Conservation (phyloP, 2,888 invertebrate genomes). For the Periphyllus acericola region DNA sequence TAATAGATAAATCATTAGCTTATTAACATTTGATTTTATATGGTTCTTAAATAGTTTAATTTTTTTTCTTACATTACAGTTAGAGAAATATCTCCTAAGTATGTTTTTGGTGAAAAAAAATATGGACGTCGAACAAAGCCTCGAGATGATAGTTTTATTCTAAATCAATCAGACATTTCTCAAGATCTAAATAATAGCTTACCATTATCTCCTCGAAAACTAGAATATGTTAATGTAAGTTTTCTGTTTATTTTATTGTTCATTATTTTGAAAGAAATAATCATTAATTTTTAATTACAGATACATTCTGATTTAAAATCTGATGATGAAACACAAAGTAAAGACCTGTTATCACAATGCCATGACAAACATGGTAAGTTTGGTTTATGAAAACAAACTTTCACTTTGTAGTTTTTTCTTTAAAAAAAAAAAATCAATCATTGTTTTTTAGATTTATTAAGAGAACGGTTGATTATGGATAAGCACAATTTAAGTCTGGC, state of each 20-base stretch:
- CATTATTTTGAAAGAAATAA: background rate
- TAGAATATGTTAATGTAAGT: slow-evolving; percentile 43
- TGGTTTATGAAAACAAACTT: background rate
- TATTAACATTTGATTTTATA: slow-evolving; percentile 17
- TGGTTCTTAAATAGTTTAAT: slow-evolving; percentile 6
- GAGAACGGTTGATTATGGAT: slow-evolving; percentile 47
- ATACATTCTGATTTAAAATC: slow-evolving; percentile 33
- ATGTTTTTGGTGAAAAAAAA: slow-evolving; percentile 79
- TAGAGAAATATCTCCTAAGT: slow-evolving; percentile 79
- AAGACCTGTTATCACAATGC: slow-evolving; percentile 36
- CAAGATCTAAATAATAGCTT: slow-evolving; percentile 40
- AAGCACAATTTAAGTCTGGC: slow-evolving; percentile 57
- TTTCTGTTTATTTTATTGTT: background rate
- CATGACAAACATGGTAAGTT: slow-evolving; percentile 50
- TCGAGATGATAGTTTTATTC: slow-evolving; percentile 34
- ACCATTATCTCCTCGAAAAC: slow-evolving; percentile 25
- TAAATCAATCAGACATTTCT: slow-evolving; percentile 27
- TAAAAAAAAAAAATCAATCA: background rate
- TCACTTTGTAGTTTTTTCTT: background rate
- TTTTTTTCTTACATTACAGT: slow-evolving; percentile 67
- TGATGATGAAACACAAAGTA: slow-evolving; percentile 14
- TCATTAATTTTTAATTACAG: slow-evolving; percentile 8
- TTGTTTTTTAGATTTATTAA: slow-evolving; percentile 36
- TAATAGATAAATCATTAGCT: slow-evolving; percentile 13
- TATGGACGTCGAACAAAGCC: slow-evolving; percentile 80